A percentile compares a stretch with the other conserved stretches of the same genome.
These are phyloP conservation scores for Bombyx mori DNA, from an alignment of 1,140 invertebrate species.

Conservation along the genomic window DNA sequence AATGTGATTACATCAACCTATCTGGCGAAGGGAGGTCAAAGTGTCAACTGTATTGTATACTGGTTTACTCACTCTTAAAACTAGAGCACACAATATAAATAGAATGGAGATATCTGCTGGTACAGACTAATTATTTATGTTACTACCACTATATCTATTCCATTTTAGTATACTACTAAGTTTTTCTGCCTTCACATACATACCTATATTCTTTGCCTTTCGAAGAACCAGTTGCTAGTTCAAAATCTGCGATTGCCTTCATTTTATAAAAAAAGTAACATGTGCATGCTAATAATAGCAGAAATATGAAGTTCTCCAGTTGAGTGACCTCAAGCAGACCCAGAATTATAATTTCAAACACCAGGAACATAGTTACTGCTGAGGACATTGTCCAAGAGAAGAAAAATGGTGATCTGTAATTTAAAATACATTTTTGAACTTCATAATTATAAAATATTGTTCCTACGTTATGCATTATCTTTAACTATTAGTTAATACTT, in stretches of 20 bases:
- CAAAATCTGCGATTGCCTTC: slow-evolving; percentile 66
- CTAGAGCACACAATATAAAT: too few relatives aligned
- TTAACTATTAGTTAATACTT: not conserved
- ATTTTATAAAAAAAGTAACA: slow-evolving; percentile 74
- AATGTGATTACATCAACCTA: too few relatives aligned
- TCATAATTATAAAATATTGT: slow-evolving; percentile 1
- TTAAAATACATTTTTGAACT: slow-evolving; percentile 20
- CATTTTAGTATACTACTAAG: too few relatives aligned
- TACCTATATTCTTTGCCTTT: slow-evolving; percentile 62
- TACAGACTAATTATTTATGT: too few relatives aligned
- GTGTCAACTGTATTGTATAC: too few relatives aligned
- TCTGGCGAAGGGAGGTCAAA: too few relatives aligned
- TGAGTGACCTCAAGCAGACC: slow-evolving; percentile 77
- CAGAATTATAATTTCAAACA: slow-evolving; percentile 78
- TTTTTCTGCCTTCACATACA: too few relatives aligned
- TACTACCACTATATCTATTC: too few relatives aligned
- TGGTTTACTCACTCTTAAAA: too few relatives aligned
- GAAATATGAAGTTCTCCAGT: slow-evolving; percentile 77
- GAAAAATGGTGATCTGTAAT: slow-evolving; percentile 76
- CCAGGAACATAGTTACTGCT: slow-evolving; percentile 73
- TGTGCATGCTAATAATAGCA: slow-evolving; percentile 71
- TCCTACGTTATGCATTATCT: not conserved
- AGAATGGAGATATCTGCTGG: too few relatives aligned
- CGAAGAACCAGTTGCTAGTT: slow-evolving; percentile 38
- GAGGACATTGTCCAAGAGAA: slow-evolving; percentile 78